Conservation (phyloP, 2,113 vertebrate genomes). For the Archocentrus centrarchus region DNA sequence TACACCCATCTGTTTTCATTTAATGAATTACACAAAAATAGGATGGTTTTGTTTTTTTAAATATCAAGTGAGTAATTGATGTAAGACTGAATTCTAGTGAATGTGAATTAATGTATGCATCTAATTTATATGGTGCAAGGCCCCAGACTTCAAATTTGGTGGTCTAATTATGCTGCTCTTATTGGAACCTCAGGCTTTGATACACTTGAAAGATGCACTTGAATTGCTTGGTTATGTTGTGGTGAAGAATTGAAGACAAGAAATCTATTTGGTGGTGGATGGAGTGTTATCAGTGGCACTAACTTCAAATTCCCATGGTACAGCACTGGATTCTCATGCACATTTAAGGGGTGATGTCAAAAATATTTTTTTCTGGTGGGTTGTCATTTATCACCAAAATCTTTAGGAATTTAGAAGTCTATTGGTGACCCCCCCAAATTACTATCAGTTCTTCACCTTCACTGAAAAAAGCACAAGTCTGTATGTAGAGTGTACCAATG, state of each 20-base stretch:
- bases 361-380: not conserved
- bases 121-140: not conserved
- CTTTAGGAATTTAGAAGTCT: not conserved
- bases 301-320: conserved; percentile 1
- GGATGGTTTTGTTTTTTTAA: not conserved
- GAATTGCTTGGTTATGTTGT: not conserved
- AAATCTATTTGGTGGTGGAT: conserved; percentile 8
- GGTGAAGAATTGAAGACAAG: not conserved
- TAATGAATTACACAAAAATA: not conserved
- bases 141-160: not conserved
- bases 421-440: not conserved
- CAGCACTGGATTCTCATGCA: not conserved
- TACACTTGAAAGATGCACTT: conserved; percentile 1
- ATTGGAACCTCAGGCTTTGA: conserved; percentile 27
- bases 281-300: not conserved
- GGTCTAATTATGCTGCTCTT: conserved; percentile 5
- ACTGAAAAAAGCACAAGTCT: not conserved
- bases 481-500: too few relatives aligned
- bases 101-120: not conserved
- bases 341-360: conserved; percentile 2
- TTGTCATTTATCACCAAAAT: conserved; percentile 19
- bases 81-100: not conserved
- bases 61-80: not conserved
- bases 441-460: conserved; percentile 4
- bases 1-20: accelerated